phyloP scores from a whole-genome alignment of 2,113 vertebrate genomes.

The Sylvia atricapilla region DNA sequence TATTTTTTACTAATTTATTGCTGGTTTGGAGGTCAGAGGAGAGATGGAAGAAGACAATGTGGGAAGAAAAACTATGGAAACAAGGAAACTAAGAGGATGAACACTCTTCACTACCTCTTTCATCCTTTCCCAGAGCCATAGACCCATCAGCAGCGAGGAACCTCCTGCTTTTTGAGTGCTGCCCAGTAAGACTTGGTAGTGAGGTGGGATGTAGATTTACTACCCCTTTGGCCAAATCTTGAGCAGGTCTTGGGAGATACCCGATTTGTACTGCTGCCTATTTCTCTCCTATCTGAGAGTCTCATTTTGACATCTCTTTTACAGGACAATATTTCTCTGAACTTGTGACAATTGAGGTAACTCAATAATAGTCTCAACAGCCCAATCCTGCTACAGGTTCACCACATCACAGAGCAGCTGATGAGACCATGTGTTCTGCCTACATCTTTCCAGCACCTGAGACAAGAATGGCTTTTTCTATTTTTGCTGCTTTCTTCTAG shows the following conservation, averaged over 20 bases:
- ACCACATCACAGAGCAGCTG: constrained; percentile 52
- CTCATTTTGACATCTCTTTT: not conserved
- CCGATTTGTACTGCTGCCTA: not conserved
- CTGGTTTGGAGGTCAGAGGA: not conserved
- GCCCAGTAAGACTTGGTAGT: not conserved
- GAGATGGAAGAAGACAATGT: not conserved
- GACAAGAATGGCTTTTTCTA: constrained; percentile 57
- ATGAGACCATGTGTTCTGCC: constrained; percentile 61
- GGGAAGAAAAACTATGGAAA: not conserved
- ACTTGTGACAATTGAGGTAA: constrained; percentile 8
- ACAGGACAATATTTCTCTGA: not conserved
- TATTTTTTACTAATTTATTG: not conserved
- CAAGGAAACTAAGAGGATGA: not conserved
- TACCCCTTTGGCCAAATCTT: not conserved
- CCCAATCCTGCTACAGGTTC: constrained; percentile 22
- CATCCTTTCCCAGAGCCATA: not conserved
- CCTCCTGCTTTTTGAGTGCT: not conserved
- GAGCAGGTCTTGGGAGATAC: not conserved
- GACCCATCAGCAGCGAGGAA: not conserved
- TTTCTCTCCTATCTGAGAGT: not conserved
- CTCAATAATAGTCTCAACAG: not conserved
- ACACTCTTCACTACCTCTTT: not conserved
- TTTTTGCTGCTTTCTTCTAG: constrained; percentile 50
- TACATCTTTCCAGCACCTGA: constrained; percentile 58
- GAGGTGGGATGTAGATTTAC: not conserved